phyloP scores from a whole-genome alignment of 2,113 vertebrate species.

The Notarius lentiginosus region DNA sequence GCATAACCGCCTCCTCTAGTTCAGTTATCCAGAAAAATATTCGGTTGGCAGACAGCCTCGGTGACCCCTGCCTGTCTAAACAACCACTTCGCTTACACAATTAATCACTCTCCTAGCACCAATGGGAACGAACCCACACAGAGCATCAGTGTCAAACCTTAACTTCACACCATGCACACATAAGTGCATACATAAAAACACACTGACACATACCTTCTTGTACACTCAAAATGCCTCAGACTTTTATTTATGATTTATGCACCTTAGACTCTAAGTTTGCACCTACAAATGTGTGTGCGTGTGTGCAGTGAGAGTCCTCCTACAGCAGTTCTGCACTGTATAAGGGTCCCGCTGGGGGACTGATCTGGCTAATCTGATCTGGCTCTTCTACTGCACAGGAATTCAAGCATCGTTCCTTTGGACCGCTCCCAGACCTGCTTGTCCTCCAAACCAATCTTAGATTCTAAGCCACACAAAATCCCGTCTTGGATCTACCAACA shows the following conservation, averaged over 20 bases:
- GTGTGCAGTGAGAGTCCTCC: constrained; percentile 16
- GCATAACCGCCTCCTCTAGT: constrained; percentile 30
- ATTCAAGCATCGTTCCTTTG: constrained; percentile 28
- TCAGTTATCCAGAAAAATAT: constrained; percentile 51
- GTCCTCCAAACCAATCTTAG: constrained; percentile 20
- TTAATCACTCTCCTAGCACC: constrained; percentile 45
- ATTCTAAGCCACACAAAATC: constrained; percentile 6
- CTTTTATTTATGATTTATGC: constrained; percentile 18
- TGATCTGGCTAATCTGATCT: constrained; percentile 43
- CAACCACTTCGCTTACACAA: constrained; percentile 49
- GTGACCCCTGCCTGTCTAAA: constrained; percentile 53
- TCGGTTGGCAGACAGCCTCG: constrained; percentile 47
- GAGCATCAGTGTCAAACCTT: constrained; percentile 30
- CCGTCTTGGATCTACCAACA: background rate
- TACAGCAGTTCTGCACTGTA: constrained; percentile 42
- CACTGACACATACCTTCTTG: constrained; percentile 24
- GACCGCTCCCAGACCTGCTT: constrained; percentile 16
- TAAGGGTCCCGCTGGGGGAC: constrained; percentile 31
- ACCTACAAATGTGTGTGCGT: background rate
- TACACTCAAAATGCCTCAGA: background rate
- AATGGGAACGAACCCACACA: constrained; percentile 34
- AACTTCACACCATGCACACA: constrained; percentile 22
- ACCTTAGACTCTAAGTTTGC: background rate
- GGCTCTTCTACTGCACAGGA: constrained; percentile 31
- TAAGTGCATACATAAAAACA: constrained; percentile 33